Percentiles rank a stretch among this genome's conserved stretches.
phyloP scores from a whole-genome alignment of 2,113 vertebrate species.

The Rousettus leschenaultii region DNA sequence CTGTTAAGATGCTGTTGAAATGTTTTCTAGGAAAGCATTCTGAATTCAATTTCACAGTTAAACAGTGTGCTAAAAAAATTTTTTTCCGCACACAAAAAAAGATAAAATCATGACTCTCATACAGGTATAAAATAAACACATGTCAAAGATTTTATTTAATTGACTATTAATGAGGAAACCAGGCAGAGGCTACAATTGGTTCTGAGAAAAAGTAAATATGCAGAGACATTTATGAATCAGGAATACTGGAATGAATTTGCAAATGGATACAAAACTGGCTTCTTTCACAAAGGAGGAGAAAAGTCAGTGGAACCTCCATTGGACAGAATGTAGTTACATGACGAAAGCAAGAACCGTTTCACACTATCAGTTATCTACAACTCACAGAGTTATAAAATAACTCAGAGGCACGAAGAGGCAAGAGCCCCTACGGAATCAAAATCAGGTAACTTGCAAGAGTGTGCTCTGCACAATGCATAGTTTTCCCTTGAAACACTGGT shows the following conservation, averaged over 20 bases:
- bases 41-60: conserved; percentile 29
- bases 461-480: neutral
- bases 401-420: neutral
- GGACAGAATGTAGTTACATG: neutral
- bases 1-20: neutral
- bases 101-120: neutral
- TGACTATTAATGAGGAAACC: conserved; percentile 1
- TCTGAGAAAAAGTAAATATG: neutral
- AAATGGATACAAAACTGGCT: neutral
- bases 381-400: neutral
- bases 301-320: neutral
- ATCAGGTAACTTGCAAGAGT: neutral
- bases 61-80: neutral
- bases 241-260: neutral
- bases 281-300: neutral
- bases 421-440: neutral
- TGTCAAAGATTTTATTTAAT: neutral
- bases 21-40: neutral
- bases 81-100: neutral
- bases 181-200: neutral
- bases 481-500: neutral
- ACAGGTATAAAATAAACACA: neutral
- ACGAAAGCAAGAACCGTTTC: neutral
- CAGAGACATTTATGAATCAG: neutral
- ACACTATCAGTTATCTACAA: neutral